Evolutionary conservation across 2,113 vertebrate genomes (phyloP).

Genomic region (Epinephelus fuscoguttatus): DNA sequence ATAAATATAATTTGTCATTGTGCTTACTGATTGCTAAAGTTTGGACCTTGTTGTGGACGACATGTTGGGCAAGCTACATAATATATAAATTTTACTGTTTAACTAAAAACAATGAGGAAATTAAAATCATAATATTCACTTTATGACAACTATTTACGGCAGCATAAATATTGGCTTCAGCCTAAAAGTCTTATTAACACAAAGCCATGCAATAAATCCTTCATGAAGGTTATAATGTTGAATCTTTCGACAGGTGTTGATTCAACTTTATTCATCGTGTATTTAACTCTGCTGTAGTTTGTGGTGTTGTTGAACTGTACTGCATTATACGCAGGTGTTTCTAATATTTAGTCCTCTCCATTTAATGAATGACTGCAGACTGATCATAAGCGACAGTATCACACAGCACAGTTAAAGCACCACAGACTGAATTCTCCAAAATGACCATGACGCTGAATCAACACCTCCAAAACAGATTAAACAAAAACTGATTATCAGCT

Average conservation of each 20-base stretch:
- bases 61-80: neutral
- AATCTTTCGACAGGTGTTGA: neutral
- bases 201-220: neutral
- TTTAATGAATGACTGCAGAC: no score
- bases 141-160: no score
- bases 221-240: neutral
- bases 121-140: neutral
- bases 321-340: neutral
- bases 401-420: no score
- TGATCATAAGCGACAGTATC: no score
- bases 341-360: no score
- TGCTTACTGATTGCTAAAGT: neutral
- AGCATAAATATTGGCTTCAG: neutral
- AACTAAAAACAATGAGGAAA: neutral
- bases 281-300: no score
- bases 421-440: no score
- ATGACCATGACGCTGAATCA: no score
- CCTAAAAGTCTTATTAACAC: no score
- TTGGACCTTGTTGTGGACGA: neutral
- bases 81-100: neutral
- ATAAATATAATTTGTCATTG: neutral
- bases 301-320: neutral
- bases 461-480: neutral
- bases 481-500: neutral
- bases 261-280: no score